Evolutionary conservation across 2,888 invertebrate genomes (phyloP), one percentile per base, ranked within the genome.

Genomic region (Ommatoiulus sabulosus): DNA sequence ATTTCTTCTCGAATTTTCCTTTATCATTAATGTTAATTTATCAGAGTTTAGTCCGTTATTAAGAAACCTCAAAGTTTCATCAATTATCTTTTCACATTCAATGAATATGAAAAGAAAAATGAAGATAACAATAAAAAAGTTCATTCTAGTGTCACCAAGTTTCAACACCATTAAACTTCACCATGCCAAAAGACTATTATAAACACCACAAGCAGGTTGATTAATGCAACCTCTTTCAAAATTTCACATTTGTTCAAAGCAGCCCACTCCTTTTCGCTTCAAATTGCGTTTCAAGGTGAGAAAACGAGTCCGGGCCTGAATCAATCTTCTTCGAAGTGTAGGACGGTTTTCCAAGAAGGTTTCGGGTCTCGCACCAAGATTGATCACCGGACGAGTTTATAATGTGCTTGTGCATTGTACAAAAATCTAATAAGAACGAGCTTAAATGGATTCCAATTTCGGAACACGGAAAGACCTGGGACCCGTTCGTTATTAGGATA

Each of bases 361-460:
- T 63, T n/a, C n/a, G n/a, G 63, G n/a, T 63, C 4, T 63, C 63
- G 63, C 63, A n/a, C n/a, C n/a, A 63, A 63, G 63, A 63, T 63
- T 63, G 63, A 63, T 63, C 3, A n/a, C 63, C 17, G 6, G 5
- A 3, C 17, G 63, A 63, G 63, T 63, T 63, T n/a, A 63, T n/a
- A 63, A n/a, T n/a, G 63, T n/a, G 63, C n/a, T 63, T 63, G 63
- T 63, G 63, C n/a, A 63, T 63, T 63, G 63, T 63, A n/a, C 63
- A 63, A 17, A n/a, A 63, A 63, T 63, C 63, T 63, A n/a, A n/a
- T 63, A 63, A 17, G 63, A 63, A 63, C n/a, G 17, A 12, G 17
- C 63, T n/a, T 63, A 63, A n/a, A 63, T 63, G 63, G 63, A 63
- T 63, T 63, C 63, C n/a, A 63, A 57, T 63, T 63, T 63, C n/a